Evolutionary conservation across 2,888 invertebrate genomes (phyloP).

Genomic region (Synergus itoensis): DNA sequence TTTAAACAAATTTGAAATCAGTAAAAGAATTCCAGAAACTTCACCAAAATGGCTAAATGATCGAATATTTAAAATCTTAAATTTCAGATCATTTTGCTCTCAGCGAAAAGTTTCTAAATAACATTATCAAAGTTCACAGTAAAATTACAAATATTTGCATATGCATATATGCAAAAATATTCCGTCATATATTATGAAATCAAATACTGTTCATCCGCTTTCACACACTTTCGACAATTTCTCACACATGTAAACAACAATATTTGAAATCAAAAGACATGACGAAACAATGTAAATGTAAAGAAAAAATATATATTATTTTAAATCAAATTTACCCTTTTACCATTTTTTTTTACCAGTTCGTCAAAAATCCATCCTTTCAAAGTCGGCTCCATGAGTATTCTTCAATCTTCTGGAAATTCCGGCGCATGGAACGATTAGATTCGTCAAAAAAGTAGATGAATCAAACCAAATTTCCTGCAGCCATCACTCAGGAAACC

Average conservation of each 20-base stretch:
- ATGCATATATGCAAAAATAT: neutral
- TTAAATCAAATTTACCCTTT: neutral
- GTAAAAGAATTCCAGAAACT: neutral
- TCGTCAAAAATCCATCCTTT: neutral
- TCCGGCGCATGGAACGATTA: constrained; percentile 15
- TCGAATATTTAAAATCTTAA: neutral
- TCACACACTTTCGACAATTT: neutral
- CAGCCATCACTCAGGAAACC: constrained; percentile 34
- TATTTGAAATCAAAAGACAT: constrained; percentile 34
- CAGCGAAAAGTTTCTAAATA: neutral
- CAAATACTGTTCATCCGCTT: constrained; percentile 9
- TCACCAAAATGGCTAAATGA: neutral
- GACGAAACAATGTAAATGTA: constrained; percentile 7
- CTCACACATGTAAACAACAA: constrained; percentile 14
- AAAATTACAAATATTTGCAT: neutral
- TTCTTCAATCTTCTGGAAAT: neutral
- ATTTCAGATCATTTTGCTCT: neutral
- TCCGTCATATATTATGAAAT: constrained; percentile 13
- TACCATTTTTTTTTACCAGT: neutral
- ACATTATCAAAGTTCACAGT: neutral
- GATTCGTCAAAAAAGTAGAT: constrained; percentile 28
- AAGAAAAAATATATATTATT: neutral
- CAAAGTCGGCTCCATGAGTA: neutral
- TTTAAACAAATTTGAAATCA: neutral
- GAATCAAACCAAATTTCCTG: constrained; percentile 25